Conservation (phyloP, 2,797 vertebrate genomes). For the Hafferia zeledoni region DNA sequence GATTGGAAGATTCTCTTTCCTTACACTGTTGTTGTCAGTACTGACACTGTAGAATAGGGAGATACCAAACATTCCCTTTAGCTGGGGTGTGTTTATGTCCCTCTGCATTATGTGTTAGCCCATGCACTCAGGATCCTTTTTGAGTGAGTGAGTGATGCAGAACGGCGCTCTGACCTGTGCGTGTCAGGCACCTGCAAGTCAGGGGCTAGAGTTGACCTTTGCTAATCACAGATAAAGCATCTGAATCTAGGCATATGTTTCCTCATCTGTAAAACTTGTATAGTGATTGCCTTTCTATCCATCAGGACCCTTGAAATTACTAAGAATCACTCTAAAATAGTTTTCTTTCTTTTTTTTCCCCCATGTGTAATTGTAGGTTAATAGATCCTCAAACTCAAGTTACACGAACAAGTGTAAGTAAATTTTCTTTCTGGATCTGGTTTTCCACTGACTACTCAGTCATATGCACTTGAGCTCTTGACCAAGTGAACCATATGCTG, state of each 20-base stretch:
- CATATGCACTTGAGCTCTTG: neutral
- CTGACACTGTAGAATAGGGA: neutral
- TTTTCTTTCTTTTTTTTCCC: neutral
- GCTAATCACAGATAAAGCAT: neutral
- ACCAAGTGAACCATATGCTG: neutral
- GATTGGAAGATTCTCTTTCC: neutral
- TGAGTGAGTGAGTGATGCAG: accelerated
- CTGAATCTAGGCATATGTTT: neutral
- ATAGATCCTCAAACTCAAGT: conserved; percentile 99
- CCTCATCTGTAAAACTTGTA: neutral
- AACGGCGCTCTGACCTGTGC: neutral
- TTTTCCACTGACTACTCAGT: neutral
- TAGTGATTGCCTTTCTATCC: neutral
- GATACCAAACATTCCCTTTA: neutral
- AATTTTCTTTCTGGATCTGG: neutral
- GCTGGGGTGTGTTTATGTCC: neutral
- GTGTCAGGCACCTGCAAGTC: neutral
- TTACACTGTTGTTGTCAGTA: neutral
- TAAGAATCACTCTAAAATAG: neutral
- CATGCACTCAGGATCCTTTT: accelerated
- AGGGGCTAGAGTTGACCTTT: neutral
- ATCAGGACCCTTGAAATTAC: neutral
- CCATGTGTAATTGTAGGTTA: conserved; percentile 79
- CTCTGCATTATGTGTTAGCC: accelerated
- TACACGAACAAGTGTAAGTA: conserved; percentile 91